Evolutionary conservation across 2,888 invertebrate genomes (phyloP), one percentile per base, ranked within the genome.

Genomic region (Pachydiplax longipennis): DNA sequence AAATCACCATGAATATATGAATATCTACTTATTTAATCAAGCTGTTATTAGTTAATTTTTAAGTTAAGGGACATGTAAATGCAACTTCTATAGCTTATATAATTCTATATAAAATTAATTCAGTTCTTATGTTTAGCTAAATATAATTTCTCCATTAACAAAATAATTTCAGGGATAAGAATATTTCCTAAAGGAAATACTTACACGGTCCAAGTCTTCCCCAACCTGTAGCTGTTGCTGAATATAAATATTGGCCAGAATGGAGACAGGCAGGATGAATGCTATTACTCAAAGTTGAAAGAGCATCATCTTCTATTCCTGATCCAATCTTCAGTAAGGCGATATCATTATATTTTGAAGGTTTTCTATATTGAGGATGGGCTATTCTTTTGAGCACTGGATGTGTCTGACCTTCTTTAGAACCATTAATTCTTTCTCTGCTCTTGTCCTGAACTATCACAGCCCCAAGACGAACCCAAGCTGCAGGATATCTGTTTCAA

Each of bases 321-420:
- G 87, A n/a, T 8, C 87, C 87, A n/a, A 87, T 87, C 87, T 87
- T 61, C 37, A 87, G 15, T 2, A 87, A 61, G 61, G 87, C 87
- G 5, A 87, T 61, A 37, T 87, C 87, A 61, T 87, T 12, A 40
- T 87, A 87, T 40, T 65, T 87, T 18, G 87, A 48, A 12, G 87
- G 87, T 3, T n/a, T 37, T 13, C n/a, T 61, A 53, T 87, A 87
- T 31, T n/a, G 18, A 10, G 87, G 87, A 25, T 87, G 87, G 65
- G 25, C 58, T 35, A 87, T 87, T 22, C 87, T 87, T 18, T 61
- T 25, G 10, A 87, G 35, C 2, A 87, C 87, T 35, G 61, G 87
- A 37, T 87, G 87, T n/a, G 87, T 87, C 65, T 87, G 87, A 2
- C 87, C 87, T 3, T 15, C 6, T 25, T 61, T 61, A 53, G 53